Conservation (phyloP, 2,113 vertebrate species). For the Oxyruncus cristatus region DNA sequence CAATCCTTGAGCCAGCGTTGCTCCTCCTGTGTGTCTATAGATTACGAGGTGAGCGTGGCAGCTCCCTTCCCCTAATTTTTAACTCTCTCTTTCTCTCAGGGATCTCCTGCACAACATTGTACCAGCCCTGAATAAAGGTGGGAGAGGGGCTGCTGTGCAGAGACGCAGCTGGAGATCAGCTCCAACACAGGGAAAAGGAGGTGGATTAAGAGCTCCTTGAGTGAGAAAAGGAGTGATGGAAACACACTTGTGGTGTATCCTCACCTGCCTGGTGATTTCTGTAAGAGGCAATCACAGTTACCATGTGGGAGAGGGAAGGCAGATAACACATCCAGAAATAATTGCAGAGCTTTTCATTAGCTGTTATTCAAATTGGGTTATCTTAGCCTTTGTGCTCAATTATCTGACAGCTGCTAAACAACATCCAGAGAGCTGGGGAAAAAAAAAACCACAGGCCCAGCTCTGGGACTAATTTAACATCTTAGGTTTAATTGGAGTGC, state of each 20-base stretch:
- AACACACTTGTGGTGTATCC: background rate
- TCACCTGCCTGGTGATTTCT: background rate
- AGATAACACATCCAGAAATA: background rate
- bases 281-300: background rate
- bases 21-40: background rate
- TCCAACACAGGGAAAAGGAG: background rate
- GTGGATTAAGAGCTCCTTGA: background rate
- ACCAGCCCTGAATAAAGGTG: background rate
- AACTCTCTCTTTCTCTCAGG: background rate
- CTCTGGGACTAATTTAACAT: background rate
- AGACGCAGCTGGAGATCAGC: rapidly evolving
- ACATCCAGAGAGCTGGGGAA: background rate
- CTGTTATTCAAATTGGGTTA: background rate
- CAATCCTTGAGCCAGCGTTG: background rate
- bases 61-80: background rate
- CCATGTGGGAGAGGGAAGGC: background rate
- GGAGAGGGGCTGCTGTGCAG: background rate
- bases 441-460: background rate
- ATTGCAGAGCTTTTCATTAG: background rate
- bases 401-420: background rate
- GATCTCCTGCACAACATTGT: background rate
- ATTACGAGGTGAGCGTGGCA: background rate
- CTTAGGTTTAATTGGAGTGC: background rate
- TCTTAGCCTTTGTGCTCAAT: background rate
- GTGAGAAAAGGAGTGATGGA: background rate